Conservation (phyloP, 2,888 invertebrate species). For the Fabriciana adippe region DNA sequence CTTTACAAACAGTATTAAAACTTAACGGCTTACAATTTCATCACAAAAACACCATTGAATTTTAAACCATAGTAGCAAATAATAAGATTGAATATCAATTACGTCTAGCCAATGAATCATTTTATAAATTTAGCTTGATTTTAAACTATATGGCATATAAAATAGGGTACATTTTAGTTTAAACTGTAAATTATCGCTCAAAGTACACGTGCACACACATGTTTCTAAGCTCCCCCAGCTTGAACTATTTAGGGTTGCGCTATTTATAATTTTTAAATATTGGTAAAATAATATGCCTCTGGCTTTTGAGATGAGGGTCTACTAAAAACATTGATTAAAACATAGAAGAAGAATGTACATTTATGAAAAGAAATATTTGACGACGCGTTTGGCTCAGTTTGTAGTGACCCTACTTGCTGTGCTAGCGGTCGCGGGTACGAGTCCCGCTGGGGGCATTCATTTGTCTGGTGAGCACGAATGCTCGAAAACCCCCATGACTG, state of each 20-base stretch:
- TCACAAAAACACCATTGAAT: not conserved
- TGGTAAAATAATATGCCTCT: conserved; percentile 1
- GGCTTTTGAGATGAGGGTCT: too few species aligned
- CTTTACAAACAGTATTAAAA: conserved; percentile 19
- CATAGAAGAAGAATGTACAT: too few species aligned
- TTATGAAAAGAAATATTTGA: too few species aligned
- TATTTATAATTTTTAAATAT: conserved; percentile 18
- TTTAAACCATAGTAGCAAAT: conserved; percentile 15
- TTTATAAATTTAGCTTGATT: too few species aligned
- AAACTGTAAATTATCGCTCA: conserved; percentile 6
- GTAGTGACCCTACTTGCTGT: too few species aligned
- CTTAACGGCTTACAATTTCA: conserved; percentile 14
- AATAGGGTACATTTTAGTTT: conserved; percentile 11
- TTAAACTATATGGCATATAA: not conserved
- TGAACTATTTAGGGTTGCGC: conserved; percentile 28
- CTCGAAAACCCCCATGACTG: too few species aligned
- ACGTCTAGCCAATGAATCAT: too few species aligned
- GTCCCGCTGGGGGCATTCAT: too few species aligned
- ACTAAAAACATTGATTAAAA: too few species aligned
- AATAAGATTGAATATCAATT: not conserved
- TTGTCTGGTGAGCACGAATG: too few species aligned
- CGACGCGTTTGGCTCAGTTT: too few species aligned
- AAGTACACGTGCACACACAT: conserved; percentile 37
- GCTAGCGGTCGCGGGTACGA: too few species aligned
- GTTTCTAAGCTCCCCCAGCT: conserved; percentile 34